Conservation (phyloP, 2,888 invertebrate species). For the Lampropteryx suffumata region DNA sequence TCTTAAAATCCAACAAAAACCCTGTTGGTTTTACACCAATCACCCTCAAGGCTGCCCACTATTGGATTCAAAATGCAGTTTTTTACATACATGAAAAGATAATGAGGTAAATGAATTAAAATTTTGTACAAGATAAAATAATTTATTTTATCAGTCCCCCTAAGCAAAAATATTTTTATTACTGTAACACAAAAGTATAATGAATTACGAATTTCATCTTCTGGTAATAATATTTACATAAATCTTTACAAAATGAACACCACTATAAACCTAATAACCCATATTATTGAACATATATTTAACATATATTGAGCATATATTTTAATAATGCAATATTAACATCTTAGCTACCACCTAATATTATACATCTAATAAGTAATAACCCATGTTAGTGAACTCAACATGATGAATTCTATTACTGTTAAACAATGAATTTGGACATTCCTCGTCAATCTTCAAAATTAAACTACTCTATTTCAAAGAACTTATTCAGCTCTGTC, state of each 20-base stretch:
- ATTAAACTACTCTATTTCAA: slow-evolving; percentile 51
- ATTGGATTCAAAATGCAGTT: slow-evolving; percentile 85
- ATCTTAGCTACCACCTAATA: not conserved
- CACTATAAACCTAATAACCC: too few relatives aligned
- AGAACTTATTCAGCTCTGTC: slow-evolving; percentile 82
- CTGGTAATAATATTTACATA: too few relatives aligned
- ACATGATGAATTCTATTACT: too few relatives aligned
- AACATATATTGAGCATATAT: too few relatives aligned
- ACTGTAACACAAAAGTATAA: not conserved
- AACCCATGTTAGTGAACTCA: too few relatives aligned
- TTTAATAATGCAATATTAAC: not conserved
- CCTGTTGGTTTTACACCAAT: slow-evolving; percentile 92
- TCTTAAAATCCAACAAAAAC: slow-evolving; percentile 79
- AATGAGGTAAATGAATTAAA: slow-evolving; percentile 14
- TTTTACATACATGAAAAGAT: slow-evolving; percentile 81
- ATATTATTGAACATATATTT: too few relatives aligned
- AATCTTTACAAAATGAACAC: too few relatives aligned
- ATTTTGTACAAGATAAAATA: slow-evolving; percentile 33
- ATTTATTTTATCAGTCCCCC: slow-evolving; percentile 31
- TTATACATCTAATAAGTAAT: not conserved
- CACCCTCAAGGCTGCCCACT: slow-evolving; percentile 95
- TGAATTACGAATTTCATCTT: too few relatives aligned
- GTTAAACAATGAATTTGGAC: too few relatives aligned
- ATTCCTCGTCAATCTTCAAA: too few relatives aligned
- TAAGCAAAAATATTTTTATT: too few relatives aligned